Evolutionary conservation across 2,797 vertebrate genomes (phyloP), one percentile per base, ranked within the genome.

Genomic region (Enteromius anoplus): DNA sequence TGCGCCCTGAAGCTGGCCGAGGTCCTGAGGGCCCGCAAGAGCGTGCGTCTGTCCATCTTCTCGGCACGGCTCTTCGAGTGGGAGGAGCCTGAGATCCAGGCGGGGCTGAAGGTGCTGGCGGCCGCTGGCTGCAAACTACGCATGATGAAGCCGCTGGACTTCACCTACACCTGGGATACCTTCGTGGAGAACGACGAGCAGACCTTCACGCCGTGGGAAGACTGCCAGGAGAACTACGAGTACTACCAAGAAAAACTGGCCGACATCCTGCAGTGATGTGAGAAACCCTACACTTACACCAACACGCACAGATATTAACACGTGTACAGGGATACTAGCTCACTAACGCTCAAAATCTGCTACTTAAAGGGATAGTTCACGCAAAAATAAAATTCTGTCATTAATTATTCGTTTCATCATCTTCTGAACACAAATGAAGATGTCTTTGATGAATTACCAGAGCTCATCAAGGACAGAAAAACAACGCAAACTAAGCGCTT

Each of bases 81-180:
- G 96, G 97, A 98, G 82, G 96, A 98, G 55, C 90, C 93, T 0
- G 97, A 97, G 81, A 93, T 97, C 84, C 96, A 95, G 89, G 92
- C 87, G 0, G 96, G 96, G 0, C 91, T 99, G 37, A 93, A 89
- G 86, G 90, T 89, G n/a, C 87, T 99, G 77, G 94, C 92, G 8
- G 89, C 92, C 17, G 96, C 95, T 0, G 97, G 97, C 83, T 98
- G 97, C 88, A 96, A 95, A 76, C 90, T 99, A 78, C 95, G 95
- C 81, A 92, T 97, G 90, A 99, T 99, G 97, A 98, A 97, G 92
- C 96, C 96, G 78, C 93, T 97, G 88, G 97, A 99, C 92, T 99
- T 97, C 94, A 94, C 94, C 85, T 97, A 97, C 82, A 92, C 93
- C 49, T 99, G 97, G 97, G 94, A 97, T 90, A 97, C 97, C 45